Conservation (phyloP, 2,113 vertebrate species). For the Phocoena sinus region DNA sequence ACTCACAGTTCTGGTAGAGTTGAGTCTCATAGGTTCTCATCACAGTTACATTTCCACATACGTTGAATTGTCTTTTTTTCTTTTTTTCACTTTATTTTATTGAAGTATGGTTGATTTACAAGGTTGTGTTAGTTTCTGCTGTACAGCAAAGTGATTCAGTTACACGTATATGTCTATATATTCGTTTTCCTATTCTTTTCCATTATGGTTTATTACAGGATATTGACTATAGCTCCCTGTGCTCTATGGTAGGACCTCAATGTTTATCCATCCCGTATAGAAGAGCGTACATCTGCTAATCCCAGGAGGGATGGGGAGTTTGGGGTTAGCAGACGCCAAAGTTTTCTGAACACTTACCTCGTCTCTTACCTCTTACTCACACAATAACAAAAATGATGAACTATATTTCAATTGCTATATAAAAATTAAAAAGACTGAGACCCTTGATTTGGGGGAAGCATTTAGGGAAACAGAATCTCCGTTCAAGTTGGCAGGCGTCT, state of each 20-base stretch:
- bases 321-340: neutral
- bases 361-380: neutral
- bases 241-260: neutral
- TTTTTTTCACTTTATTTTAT: neutral
- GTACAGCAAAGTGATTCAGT: neutral
- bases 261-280: neutral
- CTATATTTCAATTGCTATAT: neutral
- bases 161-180: neutral
- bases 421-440: neutral
- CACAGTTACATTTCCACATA: neutral
- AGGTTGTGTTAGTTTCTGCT: neutral
- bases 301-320: neutral
- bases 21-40: neutral
- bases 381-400: neutral
- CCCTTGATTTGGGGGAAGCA: neutral
- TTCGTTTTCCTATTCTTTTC: neutral
- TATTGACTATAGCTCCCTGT: neutral
- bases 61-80: neutral
- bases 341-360: neutral
- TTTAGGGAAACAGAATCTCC: neutral
- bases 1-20: neutral
- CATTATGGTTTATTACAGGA: neutral
- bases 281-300: neutral
- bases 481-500: no score
- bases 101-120: neutral